Conservation (phyloP, 2,797 vertebrate genomes). For the Sebastes itinus region DNA sequence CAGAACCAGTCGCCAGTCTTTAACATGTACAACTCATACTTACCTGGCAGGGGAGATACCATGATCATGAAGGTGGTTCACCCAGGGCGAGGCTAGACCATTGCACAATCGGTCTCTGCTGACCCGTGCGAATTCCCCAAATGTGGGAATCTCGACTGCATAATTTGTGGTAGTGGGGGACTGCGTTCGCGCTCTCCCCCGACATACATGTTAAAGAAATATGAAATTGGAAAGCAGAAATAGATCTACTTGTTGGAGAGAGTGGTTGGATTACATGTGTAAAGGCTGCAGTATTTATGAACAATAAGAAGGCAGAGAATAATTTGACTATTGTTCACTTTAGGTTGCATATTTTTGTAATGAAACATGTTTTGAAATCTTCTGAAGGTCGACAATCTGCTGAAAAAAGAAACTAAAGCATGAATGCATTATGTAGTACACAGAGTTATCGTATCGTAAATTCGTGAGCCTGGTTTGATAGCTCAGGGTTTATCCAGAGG, state of each 20-base stretch:
- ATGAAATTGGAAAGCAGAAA: no score
- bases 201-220: neutral
- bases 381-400: no score
- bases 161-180: constrained; percentile 54
- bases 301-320: no score
- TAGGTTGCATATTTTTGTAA: no score
- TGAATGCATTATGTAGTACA: neutral
- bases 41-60: constrained; percentile 35
- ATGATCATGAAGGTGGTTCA: constrained; percentile 45
- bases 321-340: no score
- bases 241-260: no score
- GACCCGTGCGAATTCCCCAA: constrained; percentile 52
- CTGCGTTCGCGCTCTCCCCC: constrained; percentile 42
- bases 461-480: no score
- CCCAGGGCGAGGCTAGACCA: constrained; percentile 34
- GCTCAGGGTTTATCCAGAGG: no score
- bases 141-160: constrained; percentile 56
- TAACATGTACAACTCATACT: constrained; percentile 9
- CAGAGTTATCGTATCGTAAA: no score
- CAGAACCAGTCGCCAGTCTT: neutral
- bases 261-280: no score
- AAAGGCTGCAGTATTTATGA: accelerated
- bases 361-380: no score
- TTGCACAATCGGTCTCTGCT: constrained; percentile 27
- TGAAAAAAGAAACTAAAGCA: neutral